A percentile compares a stretch with the other conserved stretches of the same genome.
Conservation (phyloP, 2,113 vertebrate genomes). For the Xenotilapia longispinis region DNA sequence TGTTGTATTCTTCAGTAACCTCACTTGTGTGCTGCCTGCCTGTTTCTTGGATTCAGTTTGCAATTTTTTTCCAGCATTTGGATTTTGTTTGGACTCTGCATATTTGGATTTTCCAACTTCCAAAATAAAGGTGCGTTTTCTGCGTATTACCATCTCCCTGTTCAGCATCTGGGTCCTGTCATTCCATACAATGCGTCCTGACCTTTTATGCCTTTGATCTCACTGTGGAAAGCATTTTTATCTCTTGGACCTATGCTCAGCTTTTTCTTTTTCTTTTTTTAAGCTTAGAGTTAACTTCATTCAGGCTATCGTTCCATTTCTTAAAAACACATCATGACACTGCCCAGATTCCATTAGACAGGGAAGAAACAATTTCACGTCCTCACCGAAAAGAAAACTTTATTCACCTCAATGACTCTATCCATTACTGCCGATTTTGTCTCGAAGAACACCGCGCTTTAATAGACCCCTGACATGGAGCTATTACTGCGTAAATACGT, state of each 20-base stretch:
- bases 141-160: not conserved
- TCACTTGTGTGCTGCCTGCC: not conserved
- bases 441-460: not conserved
- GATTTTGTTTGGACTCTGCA: not conserved
- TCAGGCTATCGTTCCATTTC: not conserved
- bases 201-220: not conserved
- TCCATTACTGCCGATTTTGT: not conserved
- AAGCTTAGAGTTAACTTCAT: not conserved
- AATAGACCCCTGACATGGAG: not conserved
- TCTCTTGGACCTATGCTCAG: not conserved
- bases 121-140: not conserved
- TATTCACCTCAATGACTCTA: not conserved
- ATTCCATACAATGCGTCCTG: not conserved
- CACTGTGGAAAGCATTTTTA: not conserved
- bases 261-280: not conserved
- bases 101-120: not conserved
- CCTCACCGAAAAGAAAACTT: not conserved
- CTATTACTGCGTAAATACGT: not conserved
- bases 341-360: not conserved
- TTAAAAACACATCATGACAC: not conserved
- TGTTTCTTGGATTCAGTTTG: not conserved
- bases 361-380: not conserved
- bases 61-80: not conserved
- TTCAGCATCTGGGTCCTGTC: not conserved
- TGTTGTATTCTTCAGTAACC: not conserved